These are phyloP conservation scores for Antheraea mylitta DNA, from an alignment of 1,140 invertebrate species.

Conservation along the genomic window DNA sequence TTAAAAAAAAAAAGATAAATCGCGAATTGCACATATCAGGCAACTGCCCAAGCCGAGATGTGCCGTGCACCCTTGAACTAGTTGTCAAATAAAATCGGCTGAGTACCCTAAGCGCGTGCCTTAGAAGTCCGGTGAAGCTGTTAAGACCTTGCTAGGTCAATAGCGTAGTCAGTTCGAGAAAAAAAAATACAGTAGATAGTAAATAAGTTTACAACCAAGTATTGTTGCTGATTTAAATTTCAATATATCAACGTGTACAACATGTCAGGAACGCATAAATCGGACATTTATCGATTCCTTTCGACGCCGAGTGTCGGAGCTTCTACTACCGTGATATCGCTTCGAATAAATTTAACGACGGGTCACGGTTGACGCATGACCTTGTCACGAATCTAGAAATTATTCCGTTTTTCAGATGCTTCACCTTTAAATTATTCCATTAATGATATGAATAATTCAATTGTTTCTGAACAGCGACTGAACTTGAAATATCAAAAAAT, in stretches of 20 bases:
- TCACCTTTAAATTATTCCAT: constrained; percentile 1
- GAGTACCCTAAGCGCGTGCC: too few species aligned
- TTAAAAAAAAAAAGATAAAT: too few species aligned
- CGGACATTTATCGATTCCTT: constrained; percentile 1
- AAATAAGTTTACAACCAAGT: too few species aligned
- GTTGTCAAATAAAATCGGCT: too few species aligned
- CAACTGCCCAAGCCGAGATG: too few species aligned
- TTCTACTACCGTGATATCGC: background rate
- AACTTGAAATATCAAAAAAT: background rate
- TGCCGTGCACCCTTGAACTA: too few species aligned
- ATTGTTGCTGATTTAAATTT: too few species aligned
- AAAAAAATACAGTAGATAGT: too few species aligned
- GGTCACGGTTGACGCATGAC: background rate
- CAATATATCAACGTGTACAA: background rate
- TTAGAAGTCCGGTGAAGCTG: too few species aligned
- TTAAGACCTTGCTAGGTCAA: too few species aligned
- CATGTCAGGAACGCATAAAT: background rate
- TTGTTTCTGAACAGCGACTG: background rate
- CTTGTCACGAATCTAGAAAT: background rate
- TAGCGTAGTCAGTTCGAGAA: too few species aligned
- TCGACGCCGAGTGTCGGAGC: background rate
- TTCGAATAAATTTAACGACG: background rate
- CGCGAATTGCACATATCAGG: too few species aligned
- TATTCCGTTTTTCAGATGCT: background rate
- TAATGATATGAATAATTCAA: background rate